A percentile compares a stretch with the other conserved stretches of the same genome.
Evolutionary conservation across 2,888 invertebrate species (phyloP).

Genomic region (Cistogaster globosa): DNA sequence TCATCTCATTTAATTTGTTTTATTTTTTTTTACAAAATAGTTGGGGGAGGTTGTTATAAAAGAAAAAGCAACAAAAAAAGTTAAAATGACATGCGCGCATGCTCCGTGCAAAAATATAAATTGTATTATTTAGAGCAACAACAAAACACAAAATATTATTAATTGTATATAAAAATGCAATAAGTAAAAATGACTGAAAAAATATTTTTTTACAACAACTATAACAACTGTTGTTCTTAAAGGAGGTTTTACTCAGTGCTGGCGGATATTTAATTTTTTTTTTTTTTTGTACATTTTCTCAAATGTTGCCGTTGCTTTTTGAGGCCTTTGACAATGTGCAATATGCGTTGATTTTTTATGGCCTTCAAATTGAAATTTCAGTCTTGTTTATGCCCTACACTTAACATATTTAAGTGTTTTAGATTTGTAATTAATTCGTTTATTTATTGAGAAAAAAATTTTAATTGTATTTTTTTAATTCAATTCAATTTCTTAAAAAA

Average conservation of each 20-base stretch:
- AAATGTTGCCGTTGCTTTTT: constrained; percentile 59
- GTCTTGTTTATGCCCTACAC: constrained; percentile 33
- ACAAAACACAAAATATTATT: constrained; percentile 64
- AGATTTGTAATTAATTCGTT: no score
- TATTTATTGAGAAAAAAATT: no score
- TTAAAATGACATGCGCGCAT: constrained; percentile 66
- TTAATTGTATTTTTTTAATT: no score
- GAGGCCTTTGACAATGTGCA: constrained; percentile 80
- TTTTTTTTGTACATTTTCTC: constrained; percentile 19
- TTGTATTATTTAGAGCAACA: constrained; percentile 6
- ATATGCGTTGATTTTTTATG: constrained; percentile 81
- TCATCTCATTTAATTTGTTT: constrained; percentile 1
- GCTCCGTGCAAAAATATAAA: constrained; percentile 32
- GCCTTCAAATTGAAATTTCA: constrained; percentile 79
- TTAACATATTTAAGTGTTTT: neutral
- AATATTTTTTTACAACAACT: constrained; percentile 6
- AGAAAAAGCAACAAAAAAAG: neutral
- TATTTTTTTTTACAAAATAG: neutral
- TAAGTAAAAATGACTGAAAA: constrained; percentile 63
- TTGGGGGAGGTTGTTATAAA: neutral
- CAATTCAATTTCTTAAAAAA: no score
- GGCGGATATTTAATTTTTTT: constrained; percentile 45
- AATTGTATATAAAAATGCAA: constrained; percentile 75
- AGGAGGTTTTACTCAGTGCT: constrained; percentile 51
- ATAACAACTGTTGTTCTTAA: constrained; percentile 40